Evolutionary conservation across 2,797 vertebrate species (phyloP).

Genomic region (Macrochelys suwanniensis): DNA sequence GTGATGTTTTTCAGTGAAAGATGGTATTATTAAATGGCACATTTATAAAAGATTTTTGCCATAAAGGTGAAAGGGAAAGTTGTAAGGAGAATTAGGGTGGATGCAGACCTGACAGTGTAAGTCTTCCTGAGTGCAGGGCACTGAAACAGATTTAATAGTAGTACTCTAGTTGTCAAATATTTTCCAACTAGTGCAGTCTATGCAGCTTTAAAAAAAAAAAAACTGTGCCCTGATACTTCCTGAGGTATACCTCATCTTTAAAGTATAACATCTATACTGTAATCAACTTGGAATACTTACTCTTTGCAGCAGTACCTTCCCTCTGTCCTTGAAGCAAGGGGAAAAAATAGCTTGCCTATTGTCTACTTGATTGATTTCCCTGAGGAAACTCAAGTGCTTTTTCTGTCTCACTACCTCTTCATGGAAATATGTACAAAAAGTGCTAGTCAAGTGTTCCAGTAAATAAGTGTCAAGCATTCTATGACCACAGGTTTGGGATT

Average conservation of each 20-base stretch:
- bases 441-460: no score
- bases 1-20: not conserved
- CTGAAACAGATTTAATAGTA: not conserved
- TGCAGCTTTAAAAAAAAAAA: no score
- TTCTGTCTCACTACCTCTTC: no score
- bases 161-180: no score
- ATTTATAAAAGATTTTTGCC: no score
- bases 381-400: not conserved
- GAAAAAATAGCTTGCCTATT: not conserved
- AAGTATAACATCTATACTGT: not conserved
- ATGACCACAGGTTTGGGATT: not conserved
- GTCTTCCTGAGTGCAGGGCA: not conserved
- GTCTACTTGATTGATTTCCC: not conserved
- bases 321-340: not conserved
- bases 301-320: not conserved
- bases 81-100: not conserved
- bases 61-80: no score
- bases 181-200: no score
- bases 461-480: not conserved
- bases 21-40: not conserved
- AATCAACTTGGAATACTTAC: not conserved
- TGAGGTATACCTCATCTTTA: not conserved
- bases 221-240: not conserved
- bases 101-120: fast-evolving
- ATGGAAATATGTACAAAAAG: no score